Evolutionary conservation across 2,113 vertebrate species (phyloP), one percentile per base, ranked within the genome.

Genomic region (Hemicordylus capensis): DNA sequence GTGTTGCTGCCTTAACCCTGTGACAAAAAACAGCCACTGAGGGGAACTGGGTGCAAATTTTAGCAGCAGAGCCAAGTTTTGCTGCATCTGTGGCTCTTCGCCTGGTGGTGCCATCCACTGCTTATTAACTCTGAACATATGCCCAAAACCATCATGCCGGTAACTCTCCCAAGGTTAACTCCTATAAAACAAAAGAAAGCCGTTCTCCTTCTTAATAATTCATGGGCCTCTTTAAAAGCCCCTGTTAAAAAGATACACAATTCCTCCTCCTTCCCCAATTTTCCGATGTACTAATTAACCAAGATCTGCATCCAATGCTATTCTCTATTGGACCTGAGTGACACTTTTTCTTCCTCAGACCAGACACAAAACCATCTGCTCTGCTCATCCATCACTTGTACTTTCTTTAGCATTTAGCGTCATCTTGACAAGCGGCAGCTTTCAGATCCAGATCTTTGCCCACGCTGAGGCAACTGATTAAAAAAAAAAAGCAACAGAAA

Each of bases 201-300:
- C 66, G 90, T 87, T 94, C 92, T 87, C 75, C 80, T 86, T 85
- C 89, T 94, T 89, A 92, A 89, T 93, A 92, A 94, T 95, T 94
- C 90, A 92, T 92, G 89, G 81, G 46, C 89, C 76, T 87, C 90
- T 91, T 93, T 94, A 93, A 94, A 90, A 94, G 88, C 81, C 80
- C 80, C 86, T 89, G 87, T 94, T 94, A 92, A 94, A 93, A 95
- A 95, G 91, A 92, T 90, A 92, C 76, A 87, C 90, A 92, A 93
- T 92, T 93, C 89, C 78, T 86, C 90, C 95, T 93, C 89, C 88
- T 75, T 86, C 91, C 95, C 94, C 89, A 90, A 88, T 93, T 95
- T 94, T 95, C 94, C 90, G 93, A 94, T 81, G 72, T 91, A 84
- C 93, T 95, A 93, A 95, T 96, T 94, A 95, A 80, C 91, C 84